A percentile compares a stretch with the other conserved stretches of the same genome.
phyloP scores from a whole-genome alignment of 2,113 vertebrate species.

The Danionella cerebrum region DNA sequence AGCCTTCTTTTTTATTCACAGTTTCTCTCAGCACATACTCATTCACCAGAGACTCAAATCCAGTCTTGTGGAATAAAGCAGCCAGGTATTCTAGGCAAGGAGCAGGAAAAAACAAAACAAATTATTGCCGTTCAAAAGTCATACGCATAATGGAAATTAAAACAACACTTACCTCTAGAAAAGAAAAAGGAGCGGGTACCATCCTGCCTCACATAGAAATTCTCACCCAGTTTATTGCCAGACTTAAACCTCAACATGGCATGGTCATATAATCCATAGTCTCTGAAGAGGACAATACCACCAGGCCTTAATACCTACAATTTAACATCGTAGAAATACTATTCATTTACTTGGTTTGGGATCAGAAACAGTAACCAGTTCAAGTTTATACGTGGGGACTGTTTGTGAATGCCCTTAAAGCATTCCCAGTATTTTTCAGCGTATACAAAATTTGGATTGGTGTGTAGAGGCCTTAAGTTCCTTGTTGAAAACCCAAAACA shows the following conservation, averaged over 20 bases:
- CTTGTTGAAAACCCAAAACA: too few relatives aligned
- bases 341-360: too few relatives aligned
- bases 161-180: slow-evolving; percentile 72
- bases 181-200: slow-evolving; percentile 94
- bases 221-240: slow-evolving; percentile 83
- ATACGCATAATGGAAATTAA: background rate
- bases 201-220: slow-evolving; percentile 93
- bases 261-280: slow-evolving; percentile 90
- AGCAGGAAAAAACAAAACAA: background rate
- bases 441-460: too few relatives aligned
- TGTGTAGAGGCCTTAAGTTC: too few relatives aligned
- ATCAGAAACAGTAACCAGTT: background rate
- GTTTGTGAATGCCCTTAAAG: too few relatives aligned
- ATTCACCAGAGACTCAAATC: slow-evolving; percentile 68
- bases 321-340: slow-evolving; percentile 4
- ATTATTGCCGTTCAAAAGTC: background rate
- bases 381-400: too few relatives aligned
- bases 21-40: slow-evolving; percentile 89
- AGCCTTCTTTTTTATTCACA: slow-evolving; percentile 88
- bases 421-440: too few relatives aligned
- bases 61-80: slow-evolving; percentile 68
- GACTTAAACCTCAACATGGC: slow-evolving; percentile 93
- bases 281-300: slow-evolving; percentile 80
- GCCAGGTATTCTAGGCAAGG: slow-evolving; percentile 72
- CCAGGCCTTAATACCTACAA: slow-evolving; percentile 84